Conservation (phyloP, 1,140 invertebrate genomes). For the Muscidifurax raptorellus region DNA sequence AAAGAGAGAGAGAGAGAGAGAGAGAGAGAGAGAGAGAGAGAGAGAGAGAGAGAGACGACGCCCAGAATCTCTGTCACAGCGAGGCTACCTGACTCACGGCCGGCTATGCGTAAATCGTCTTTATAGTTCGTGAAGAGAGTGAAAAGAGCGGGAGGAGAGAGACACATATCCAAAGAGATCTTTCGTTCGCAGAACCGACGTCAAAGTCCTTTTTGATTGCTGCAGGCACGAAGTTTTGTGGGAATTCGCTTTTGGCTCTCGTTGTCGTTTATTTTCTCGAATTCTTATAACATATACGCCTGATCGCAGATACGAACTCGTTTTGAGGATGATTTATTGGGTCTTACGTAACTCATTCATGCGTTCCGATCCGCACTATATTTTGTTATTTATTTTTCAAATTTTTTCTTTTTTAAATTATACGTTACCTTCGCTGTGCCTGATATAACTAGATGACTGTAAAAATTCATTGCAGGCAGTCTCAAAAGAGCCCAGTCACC, state of each 20-base stretch:
- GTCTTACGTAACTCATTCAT: background rate
- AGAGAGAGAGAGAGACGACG: slow-evolving; percentile 49
- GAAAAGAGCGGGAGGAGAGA: background rate
- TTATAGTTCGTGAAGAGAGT: slow-evolving; percentile 22
- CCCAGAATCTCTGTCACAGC: slow-evolving; percentile 18
- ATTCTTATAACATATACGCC: too few relatives aligned
- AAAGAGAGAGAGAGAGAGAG: slow-evolving; percentile 39
- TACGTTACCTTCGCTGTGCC: too few relatives aligned
- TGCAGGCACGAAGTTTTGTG: background rate
- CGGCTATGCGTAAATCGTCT: slow-evolving; percentile 40
- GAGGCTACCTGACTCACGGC: background rate
- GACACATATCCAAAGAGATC: background rate
- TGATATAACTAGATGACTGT: too few relatives aligned
- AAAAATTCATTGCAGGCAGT: too few relatives aligned
- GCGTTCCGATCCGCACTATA: background rate
- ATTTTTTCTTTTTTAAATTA: background rate
- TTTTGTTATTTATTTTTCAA: background rate
- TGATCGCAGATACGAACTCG: background rate
- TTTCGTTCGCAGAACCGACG: slow-evolving; percentile 33
- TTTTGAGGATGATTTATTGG: slow-evolving; percentile 7
- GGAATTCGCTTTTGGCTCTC: background rate
- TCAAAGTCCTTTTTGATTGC: slow-evolving; percentile 3
- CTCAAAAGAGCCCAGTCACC: too few relatives aligned
- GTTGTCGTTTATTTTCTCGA: background rate
- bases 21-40: slow-evolving; percentile 39